Evolutionary conservation across 2,797 vertebrate species (phyloP), one percentile per base, ranked within the genome.

Genomic region (Acrossocheilus fasciatus): DNA sequence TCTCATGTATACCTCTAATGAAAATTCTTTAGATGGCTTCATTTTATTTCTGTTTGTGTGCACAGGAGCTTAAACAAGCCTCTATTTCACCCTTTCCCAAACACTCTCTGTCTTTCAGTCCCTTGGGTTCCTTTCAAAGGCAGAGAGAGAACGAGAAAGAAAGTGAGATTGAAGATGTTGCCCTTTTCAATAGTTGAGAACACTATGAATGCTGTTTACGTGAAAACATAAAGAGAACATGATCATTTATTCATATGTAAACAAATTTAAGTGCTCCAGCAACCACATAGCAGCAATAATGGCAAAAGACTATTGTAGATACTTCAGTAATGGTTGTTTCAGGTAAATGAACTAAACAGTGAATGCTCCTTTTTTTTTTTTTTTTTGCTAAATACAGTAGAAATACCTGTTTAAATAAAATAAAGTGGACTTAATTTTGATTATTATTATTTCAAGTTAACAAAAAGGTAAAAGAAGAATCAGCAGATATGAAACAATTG

Each of bases 1-100:
- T 54, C 64, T 88, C 82, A 81, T 75, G 47, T 62, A 76, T 18
- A 57, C 47, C 47, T 74, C 20, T 76, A 88, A 89, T 86, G 41
- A 82, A 88, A 88, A 79, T 68, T 50, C n/a, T 52, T 79, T 84
- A 76, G 72, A 79, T 89, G 80, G 73, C 70, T 89, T 84, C 69
- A 57, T 47, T 86, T 84, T 84, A 88, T 78, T 88, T 54, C 66
- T 84, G 45, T 78, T 86, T 84, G 80, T 39, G 77, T 84, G 70
- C 26, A 79, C 81, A 41, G 39, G 18, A 36, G 45, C 70, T 81
- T 84, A 83, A 81, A 72, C 72, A 68, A 18, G 11, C 47, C 69
- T 75, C 23, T 75, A n/a, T 84, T 43, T 78, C 41, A 57, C 52
- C 17, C 30, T 84, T 62, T 64, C 47, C 15, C 23, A 68, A 59